Evolutionary conservation across 2,888 invertebrate species (phyloP).

Genomic region (Tethea ocularis): DNA sequence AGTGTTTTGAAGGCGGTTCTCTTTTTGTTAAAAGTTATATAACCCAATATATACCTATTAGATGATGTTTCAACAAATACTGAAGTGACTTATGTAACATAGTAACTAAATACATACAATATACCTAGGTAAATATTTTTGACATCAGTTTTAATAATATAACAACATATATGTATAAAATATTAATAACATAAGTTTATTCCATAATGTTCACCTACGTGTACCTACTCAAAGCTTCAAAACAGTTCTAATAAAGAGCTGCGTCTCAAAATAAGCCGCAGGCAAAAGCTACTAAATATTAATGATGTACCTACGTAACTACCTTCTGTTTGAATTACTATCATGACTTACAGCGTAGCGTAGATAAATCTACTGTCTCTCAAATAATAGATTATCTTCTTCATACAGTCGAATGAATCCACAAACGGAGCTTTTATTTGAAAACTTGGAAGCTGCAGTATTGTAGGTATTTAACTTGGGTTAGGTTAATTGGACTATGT

Average conservation of each 20-base stretch:
- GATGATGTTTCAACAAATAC: too few relatives aligned
- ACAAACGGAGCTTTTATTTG: not conserved
- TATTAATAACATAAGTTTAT: not conserved
- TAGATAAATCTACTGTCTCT: not conserved
- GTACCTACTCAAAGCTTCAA: not conserved
- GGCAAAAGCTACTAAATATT: constrained; percentile 1
- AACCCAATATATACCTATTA: too few relatives aligned
- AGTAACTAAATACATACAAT: too few relatives aligned
- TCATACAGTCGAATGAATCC: not conserved
- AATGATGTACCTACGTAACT: not conserved
- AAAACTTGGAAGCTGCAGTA: not conserved
- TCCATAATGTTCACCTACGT: not conserved
- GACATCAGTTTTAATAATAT: too few relatives aligned
- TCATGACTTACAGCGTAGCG: not conserved
- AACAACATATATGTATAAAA: not conserved
- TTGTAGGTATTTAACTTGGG: not conserved
- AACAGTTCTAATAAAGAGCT: not conserved
- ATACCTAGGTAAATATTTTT: not conserved
- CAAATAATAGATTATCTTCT: constrained; percentile 1
- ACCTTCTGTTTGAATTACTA: not conserved
- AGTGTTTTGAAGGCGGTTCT: too few relatives aligned
- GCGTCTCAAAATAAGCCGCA: not conserved
- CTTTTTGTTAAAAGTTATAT: too few relatives aligned
- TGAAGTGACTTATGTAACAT: too few relatives aligned
- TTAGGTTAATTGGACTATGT: too few relatives aligned